phyloP scores from a whole-genome alignment of 2,888 invertebrate species.

The Ectemnius cavifrons region DNA sequence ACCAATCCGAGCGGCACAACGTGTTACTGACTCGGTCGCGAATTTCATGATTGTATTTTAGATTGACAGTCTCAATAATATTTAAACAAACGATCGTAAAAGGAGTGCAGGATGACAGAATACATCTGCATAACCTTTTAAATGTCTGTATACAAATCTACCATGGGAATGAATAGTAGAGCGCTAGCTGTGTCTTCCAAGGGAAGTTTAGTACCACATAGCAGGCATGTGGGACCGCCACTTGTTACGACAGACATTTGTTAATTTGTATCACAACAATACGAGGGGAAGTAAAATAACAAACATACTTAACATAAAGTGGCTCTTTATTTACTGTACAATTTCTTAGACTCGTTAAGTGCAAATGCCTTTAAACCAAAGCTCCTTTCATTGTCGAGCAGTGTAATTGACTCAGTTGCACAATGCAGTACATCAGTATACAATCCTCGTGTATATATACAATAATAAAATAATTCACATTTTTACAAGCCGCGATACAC shows the following conservation, averaged over 20 bases:
- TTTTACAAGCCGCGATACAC: conserved; percentile 44
- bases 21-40: conserved; percentile 80
- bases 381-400: conserved; percentile 12
- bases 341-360: conserved; percentile 41
- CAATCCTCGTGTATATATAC: conserved; percentile 40
- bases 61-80: background rate
- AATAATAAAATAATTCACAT: conserved; percentile 49
- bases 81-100: too few species aligned
- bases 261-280: too few species aligned
- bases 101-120: too few species aligned
- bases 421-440: conserved; percentile 16
- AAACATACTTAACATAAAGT: conserved; percentile 26
- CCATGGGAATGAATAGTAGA: too few species aligned
- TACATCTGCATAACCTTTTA: too few species aligned
- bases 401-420: conserved; percentile 39
- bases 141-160: too few species aligned
- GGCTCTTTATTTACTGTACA: conserved; percentile 59
- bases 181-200: too few species aligned
- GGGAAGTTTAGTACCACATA: too few species aligned
- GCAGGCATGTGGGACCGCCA: too few species aligned
- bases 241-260: too few species aligned
- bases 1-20: conserved; percentile 84
- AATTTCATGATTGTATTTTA: conserved; percentile 84
- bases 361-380: conserved; percentile 39
- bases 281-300: too few species aligned